Evolutionary conservation across 2,888 invertebrate genomes (phyloP).

Genomic region (Lordiphosa andalusiaca): DNA sequence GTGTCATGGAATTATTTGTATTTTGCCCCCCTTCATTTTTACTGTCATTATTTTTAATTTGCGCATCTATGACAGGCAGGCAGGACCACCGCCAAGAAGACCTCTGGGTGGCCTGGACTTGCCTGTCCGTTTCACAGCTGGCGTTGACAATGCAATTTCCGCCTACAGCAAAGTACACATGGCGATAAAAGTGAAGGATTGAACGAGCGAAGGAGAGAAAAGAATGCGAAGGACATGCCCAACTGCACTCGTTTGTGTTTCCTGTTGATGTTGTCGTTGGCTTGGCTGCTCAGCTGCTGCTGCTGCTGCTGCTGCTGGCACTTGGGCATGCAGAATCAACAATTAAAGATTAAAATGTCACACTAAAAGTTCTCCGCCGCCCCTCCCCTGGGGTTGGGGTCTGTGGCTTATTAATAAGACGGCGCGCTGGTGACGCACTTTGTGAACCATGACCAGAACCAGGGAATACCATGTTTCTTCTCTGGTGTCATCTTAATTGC

Average conservation of each 20-base stretch:
- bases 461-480: slow-evolving; percentile 24
- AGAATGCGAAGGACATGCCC: slow-evolving; percentile 15
- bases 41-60: slow-evolving; percentile 63
- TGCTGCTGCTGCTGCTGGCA: slow-evolving; percentile 17
- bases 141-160: slow-evolving; percentile 70
- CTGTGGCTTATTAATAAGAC: slow-evolving; percentile 29
- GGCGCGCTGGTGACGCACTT: slow-evolving; percentile 9
- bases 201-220: neutral
- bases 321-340: slow-evolving; percentile 49
- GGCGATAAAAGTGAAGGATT: slow-evolving; percentile 10
- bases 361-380: slow-evolving; percentile 24
- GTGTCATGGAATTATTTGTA: slow-evolving; percentile 6
- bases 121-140: slow-evolving; percentile 35
- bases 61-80: slow-evolving; percentile 55
- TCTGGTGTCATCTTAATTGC: slow-evolving; percentile 61
- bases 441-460: slow-evolving; percentile 15
- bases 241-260: slow-evolving; percentile 19
- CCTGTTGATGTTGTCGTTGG: slow-evolving; percentile 30
- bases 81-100: slow-evolving; percentile 4
- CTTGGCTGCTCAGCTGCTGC: slow-evolving; percentile 21
- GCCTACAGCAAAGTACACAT: slow-evolving; percentile 43
- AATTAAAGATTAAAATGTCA: slow-evolving; percentile 56
- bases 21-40: slow-evolving; percentile 1
- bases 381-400: neutral
- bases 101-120: slow-evolving; percentile 5